These are phyloP conservation scores for Thereuonema tuberculata DNA, from an alignment of 1,140 invertebrate genomes.

Conservation along the genomic window DNA sequence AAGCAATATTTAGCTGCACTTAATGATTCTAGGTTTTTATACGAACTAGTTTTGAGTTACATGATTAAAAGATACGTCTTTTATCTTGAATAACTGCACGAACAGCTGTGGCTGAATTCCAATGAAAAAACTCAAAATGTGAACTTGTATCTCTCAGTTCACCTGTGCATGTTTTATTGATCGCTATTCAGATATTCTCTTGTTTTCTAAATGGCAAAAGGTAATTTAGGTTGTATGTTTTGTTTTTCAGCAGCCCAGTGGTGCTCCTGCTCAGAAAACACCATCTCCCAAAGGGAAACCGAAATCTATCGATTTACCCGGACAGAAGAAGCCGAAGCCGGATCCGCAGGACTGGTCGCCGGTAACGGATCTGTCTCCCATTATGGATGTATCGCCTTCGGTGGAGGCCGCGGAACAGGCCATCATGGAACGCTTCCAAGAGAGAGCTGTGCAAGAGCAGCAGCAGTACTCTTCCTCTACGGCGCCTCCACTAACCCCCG, in stretches of 20 bases:
- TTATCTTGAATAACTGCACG: no score
- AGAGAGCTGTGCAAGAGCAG: background rate
- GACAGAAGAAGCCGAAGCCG: conserved; percentile 31
- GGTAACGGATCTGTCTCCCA: conserved; percentile 37
- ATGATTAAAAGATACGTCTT: no score
- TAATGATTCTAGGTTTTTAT: no score
- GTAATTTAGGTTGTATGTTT: background rate
- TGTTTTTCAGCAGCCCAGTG: background rate
- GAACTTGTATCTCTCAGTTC: no score
- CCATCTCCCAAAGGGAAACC: conserved; percentile 24
- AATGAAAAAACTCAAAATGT: no score
- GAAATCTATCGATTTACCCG: conserved; percentile 31
- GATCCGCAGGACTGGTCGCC: conserved; percentile 34
- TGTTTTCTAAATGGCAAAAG: no score
- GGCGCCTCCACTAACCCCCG: background rate
- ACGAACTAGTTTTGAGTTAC: no score
- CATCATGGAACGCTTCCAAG: background rate
- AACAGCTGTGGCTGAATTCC: no score
- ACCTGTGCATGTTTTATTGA: no score
- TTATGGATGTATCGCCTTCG: conserved; percentile 38
- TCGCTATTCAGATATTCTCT: no score
- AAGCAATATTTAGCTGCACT: no score
- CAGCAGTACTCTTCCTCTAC: background rate
- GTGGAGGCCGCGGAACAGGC: conserved; percentile 35
- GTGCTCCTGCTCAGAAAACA: background rate